Base-by-base conservation (phyloP, 2,888 invertebrate species). In the Resseliella maxima region DNA sequence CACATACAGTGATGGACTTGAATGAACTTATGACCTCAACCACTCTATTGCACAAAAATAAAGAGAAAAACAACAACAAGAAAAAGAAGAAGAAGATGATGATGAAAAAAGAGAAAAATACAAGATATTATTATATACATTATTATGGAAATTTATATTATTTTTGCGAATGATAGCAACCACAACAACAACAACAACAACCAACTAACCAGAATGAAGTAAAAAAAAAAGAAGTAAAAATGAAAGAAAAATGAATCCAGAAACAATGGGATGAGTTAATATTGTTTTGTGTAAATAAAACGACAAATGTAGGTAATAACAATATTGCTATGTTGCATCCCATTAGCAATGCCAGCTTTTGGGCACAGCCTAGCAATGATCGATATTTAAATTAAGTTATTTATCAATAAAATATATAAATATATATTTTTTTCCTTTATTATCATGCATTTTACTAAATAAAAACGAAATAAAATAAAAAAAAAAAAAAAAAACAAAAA, bases 21-120 rank as follows among this genome's bases (percentile, higher is more conserved):
- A 72, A 72, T 72, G 72, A 72, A 72, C 72, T 72, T 72, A 72
- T 72, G 72, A 72, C 72, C 72, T 72, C 72, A 72, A 72, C 72
- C 72, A 72, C 27, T 72, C 72, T 72, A 31, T 31, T 31, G 31
- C 31, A 72, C 31, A 72, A 72, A 72, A 72, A 50, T 18, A 18
- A 59, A 59, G 24, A 59, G n/a, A 59, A n/a, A 1, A 24, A 59
- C 59, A 59, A 59, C 24, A 59, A 59, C 24, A 50, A 18, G 6
- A 41, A 41, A 5, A 41, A 41, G 6, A 41, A 41, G 12, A 41
- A 41, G 21, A 50, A n/a, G n/a, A n/a, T n/a, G n/a, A n/a, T n/a
- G n/a, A n/a, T n/a, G n/a, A n/a, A n/a, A n/a, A n/a, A n/a, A n/a
- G n/a, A n/a, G n/a, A n/a, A n/a, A n/a, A n/a, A n/a, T n/a, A n/a